Base-by-base conservation (phyloP, 2,113 vertebrate genomes). In the Podarcis raffonei region DNA sequence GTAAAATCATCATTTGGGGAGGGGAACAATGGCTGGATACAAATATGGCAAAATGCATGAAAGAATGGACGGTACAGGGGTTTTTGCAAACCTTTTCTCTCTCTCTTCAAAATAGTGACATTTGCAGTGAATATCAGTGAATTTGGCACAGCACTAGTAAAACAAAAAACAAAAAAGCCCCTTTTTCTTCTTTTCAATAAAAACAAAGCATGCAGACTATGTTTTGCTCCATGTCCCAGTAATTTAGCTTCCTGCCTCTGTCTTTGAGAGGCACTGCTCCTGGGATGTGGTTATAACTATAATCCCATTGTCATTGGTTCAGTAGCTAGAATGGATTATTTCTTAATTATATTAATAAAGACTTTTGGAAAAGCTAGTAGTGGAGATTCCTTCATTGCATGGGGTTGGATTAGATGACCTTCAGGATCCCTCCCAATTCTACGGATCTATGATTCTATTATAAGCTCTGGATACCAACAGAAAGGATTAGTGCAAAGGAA, bases 401-500 rank as follows among this genome's bases (percentile, higher is more conserved):
- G 48, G 48, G 9, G 48, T 53, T 53, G 48, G 48, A 53, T 53
- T 53, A 53, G 48, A 53, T 53, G 11, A 53, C 48, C 48, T 12
- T 53, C 48, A 53, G 48, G 48, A 12, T 53, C 48, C 48, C 48
- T 53, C 48, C 48, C 48, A 12, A 12, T 53, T 53, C 11, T 53
- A 48, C 9, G 11, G 48, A 48, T 48, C 8, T 48, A 48, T 48
- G 48, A 48, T 48, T 48, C 48, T 48, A 84, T 5, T 89, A 20
- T 91, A 53, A 90, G 57, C 35, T 69, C 30, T 87, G 53, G 27
- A 71, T 91, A 84, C 12, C 69, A 85, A 68, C 81, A 90, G 74
- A 91, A 87, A 87, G 30, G 82, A 66, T 25, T 13, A 91, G 30
- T 85, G 84, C 83, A 89, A 72, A 88, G 53, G 66, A 83, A 1